phyloP scores from a whole-genome alignment of 2,797 vertebrate species.

The Coluber constrictor region DNA sequence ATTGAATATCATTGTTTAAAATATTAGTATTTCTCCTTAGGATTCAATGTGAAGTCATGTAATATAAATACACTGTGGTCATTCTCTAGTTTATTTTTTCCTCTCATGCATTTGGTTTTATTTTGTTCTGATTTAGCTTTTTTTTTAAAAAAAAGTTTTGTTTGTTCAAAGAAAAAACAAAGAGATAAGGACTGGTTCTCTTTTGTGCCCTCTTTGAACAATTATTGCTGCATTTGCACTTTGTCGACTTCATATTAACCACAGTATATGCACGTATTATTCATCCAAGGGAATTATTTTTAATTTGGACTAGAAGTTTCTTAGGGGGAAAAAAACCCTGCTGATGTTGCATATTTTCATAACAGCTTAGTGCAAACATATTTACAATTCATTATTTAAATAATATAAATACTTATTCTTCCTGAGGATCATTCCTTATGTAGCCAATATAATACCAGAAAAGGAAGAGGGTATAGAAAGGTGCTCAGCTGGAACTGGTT shows the following conservation, averaged over 20 bases:
- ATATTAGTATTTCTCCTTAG: not conserved
- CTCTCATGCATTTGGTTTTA: not conserved
- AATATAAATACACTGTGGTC: not conserved
- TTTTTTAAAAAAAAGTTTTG: not conserved
- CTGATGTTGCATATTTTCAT: not conserved
- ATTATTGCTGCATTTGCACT: not conserved
- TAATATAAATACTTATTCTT: not conserved
- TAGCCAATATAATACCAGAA: not conserved
- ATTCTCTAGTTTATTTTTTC: not conserved
- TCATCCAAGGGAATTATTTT: not conserved
- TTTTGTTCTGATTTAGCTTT: not conserved
- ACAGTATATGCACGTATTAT: not conserved
- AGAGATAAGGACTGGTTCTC: not conserved
- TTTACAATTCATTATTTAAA: not conserved
- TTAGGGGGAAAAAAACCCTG: not conserved
- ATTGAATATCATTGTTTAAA: not conserved
- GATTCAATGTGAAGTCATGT: not conserved
- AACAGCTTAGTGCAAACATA: not conserved
- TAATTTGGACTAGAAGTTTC: not conserved
- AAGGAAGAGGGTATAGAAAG: not conserved
- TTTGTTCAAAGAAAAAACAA: not conserved
- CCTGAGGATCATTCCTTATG: not conserved
- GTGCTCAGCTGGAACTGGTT: not conserved
- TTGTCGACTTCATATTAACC: not conserved
- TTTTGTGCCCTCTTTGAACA: not conserved